Conservation (phyloP, 2,888 invertebrate genomes). For the Spilosoma lubricipeda region DNA sequence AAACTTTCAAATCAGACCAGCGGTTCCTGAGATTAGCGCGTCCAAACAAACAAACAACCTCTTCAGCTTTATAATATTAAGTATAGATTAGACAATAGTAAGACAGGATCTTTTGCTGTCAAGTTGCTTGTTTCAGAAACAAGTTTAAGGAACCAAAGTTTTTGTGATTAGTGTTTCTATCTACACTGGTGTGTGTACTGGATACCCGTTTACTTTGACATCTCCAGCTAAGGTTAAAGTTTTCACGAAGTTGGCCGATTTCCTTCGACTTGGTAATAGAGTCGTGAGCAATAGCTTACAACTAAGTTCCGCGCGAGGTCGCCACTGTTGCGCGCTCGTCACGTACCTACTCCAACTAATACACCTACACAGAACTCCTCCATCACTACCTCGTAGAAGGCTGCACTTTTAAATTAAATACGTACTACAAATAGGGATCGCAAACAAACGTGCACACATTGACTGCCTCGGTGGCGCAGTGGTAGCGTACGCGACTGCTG, state of each 20-base stretch:
- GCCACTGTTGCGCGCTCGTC: background rate
- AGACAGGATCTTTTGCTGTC: background rate
- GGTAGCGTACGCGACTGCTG: too few species aligned
- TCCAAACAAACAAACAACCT: too few species aligned
- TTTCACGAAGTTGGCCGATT: background rate
- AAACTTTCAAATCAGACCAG: too few species aligned
- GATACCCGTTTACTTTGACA: background rate
- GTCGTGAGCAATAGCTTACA: constrained; percentile 4
- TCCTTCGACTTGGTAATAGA: constrained; percentile 3
- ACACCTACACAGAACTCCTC: constrained; percentile 1
- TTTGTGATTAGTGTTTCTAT: background rate
- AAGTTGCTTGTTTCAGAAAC: background rate
- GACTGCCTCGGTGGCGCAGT: too few species aligned
- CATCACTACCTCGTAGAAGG: background rate
- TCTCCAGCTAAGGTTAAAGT: background rate
- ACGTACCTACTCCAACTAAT: constrained; percentile 5
- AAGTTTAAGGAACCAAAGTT: background rate
- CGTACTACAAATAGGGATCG: background rate
- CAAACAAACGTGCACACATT: background rate
- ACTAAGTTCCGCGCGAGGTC: background rate
- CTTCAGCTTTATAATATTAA: too few species aligned
- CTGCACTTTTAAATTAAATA: background rate
- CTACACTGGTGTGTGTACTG: background rate
- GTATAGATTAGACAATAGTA: background rate
- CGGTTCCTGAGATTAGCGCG: too few species aligned